These are phyloP conservation scores for Columba guinea DNA, from an alignment of 2,797 vertebrate genomes.

Conservation along the genomic window DNA sequence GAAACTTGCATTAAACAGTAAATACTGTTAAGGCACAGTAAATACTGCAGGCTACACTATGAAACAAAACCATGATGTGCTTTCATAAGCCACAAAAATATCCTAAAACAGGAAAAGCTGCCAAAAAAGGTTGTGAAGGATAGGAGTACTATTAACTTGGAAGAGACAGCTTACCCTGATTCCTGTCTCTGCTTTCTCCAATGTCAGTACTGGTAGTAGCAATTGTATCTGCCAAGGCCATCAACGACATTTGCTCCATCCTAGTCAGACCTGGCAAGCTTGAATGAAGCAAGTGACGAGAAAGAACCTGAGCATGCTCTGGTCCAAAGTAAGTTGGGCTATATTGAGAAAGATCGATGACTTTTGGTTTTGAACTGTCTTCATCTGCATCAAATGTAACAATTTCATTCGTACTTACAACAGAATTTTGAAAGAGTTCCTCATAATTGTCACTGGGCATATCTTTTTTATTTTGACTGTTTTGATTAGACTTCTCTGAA, in stretches of 20 bases:
- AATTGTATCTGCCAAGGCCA: constrained; percentile 96
- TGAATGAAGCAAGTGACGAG: constrained; percentile 92
- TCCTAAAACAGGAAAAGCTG: neutral
- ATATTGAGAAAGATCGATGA: constrained; percentile 95
- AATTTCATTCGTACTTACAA: constrained; percentile 73
- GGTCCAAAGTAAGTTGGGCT: constrained; percentile 93
- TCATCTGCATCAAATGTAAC: constrained; percentile 81
- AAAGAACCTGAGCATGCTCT: constrained; percentile 94
- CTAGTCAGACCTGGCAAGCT: constrained; percentile 95
- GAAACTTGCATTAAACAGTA: neutral
- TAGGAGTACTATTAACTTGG: neutral
- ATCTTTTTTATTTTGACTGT: constrained; percentile 78
- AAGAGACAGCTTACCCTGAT: constrained; percentile 78
- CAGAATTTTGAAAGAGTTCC: constrained; percentile 87
- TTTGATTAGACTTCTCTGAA: constrained; percentile 81
- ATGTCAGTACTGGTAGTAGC: constrained; percentile 96
- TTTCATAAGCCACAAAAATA: neutral
- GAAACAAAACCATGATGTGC: neutral
- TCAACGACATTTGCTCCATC: constrained; percentile 98
- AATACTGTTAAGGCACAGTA: neutral
- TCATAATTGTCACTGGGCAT: constrained; percentile 85
- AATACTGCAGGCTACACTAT: neutral
- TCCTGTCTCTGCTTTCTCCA: constrained; percentile 88
- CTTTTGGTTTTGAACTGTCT: constrained; percentile 81
- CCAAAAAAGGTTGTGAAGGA: neutral